phyloP scores from a whole-genome alignment of 2,888 invertebrate genomes.

The Panopea generosa region DNA sequence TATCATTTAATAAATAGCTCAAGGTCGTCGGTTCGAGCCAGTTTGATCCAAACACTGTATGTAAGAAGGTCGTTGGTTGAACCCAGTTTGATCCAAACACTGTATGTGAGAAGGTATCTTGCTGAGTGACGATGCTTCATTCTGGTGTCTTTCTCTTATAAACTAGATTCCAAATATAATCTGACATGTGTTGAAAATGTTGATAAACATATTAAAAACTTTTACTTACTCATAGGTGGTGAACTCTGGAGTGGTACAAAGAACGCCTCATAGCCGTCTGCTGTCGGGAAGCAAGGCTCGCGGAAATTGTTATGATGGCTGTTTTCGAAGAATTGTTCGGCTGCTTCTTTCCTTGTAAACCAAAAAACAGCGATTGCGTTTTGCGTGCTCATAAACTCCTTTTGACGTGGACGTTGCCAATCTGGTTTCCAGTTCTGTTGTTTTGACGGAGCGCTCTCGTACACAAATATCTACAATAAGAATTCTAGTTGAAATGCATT shows the following conservation, averaged over 20 bases:
- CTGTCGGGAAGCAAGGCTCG: conserved; percentile 48
- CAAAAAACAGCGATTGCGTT: conserved; percentile 66
- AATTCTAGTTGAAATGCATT: background rate
- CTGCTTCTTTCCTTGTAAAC: conserved; percentile 60
- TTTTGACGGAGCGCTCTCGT: conserved; percentile 31
- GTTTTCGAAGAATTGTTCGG: conserved; percentile 57
- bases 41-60: too few species aligned
- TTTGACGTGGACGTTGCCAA: conserved; percentile 16
- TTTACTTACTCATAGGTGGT: conserved; percentile 43
- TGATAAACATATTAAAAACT: too few species aligned
- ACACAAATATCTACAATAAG: conserved; percentile 35
- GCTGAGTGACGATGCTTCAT: too few species aligned
- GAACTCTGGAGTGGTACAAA: conserved; percentile 36
- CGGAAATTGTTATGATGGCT: conserved; percentile 42
- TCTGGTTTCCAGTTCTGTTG: conserved; percentile 29
- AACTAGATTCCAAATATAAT: too few species aligned
- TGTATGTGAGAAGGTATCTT: too few species aligned
- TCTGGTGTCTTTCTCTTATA: too few species aligned
- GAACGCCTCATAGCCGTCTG: conserved; percentile 44
- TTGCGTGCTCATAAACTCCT: conserved; percentile 41
- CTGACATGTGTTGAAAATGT: too few species aligned
- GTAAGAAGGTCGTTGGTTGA: too few species aligned
- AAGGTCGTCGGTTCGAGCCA: too few species aligned
- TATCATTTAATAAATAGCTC: too few species aligned
- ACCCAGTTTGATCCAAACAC: too few species aligned